Percentiles rank a stretch among this genome's conserved stretches.
Conservation (phyloP, 2,113 vertebrate genomes). For the Gopherus evgoodei region DNA sequence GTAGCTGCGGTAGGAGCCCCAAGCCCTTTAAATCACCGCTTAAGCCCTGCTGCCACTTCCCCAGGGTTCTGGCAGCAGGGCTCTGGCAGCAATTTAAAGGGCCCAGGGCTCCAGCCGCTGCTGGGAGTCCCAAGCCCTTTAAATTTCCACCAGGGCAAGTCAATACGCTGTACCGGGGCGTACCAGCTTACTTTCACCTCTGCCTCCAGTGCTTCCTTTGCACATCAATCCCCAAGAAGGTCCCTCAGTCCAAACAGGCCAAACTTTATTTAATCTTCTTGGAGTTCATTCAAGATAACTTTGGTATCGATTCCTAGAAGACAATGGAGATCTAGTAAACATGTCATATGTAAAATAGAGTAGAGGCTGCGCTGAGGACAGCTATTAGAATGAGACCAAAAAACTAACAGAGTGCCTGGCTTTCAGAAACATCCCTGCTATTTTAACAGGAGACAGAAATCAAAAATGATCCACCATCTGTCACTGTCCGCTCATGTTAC, state of each 20-base stretch:
- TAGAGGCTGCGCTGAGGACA: neutral
- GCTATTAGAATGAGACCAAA: neutral
- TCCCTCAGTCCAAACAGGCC: neutral
- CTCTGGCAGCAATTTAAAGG: no score
- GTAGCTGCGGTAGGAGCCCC: no score
- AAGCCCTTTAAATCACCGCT: no score
- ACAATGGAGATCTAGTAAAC: neutral
- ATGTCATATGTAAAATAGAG: neutral
- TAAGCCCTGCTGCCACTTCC: no score
- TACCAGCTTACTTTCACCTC: no score
- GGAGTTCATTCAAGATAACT: neutral
- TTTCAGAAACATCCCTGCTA: constrained; percentile 4
- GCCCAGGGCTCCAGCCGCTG: no score
- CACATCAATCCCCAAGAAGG: neutral
- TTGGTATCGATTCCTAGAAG: constrained; percentile 1
- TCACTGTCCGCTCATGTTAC: constrained; percentile 4
- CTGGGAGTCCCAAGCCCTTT: no score
- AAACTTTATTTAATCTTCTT: neutral
- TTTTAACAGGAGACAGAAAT: neutral
- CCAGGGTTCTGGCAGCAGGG: no score
- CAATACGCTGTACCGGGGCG: no score
- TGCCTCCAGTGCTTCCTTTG: accelerated
- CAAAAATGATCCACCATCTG: neutral
- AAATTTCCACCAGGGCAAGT: no score
- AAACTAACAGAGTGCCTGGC: neutral